Evolutionary conservation across 2,113 vertebrate genomes (phyloP), one percentile per base, ranked within the genome.

Genomic region (Corythoichthys haematopterus): DNA sequence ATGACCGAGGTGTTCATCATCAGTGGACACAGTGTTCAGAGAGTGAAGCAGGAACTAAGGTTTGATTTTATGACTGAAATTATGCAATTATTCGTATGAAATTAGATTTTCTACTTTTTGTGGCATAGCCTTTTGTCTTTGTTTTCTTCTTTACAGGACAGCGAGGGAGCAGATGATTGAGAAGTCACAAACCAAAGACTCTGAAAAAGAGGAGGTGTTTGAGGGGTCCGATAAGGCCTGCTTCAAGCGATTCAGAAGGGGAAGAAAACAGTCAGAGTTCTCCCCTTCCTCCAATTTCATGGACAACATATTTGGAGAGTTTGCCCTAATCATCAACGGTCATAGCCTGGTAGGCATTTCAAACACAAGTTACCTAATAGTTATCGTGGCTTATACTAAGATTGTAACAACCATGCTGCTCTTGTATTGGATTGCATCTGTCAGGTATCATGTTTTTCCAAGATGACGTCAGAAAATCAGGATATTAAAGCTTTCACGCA

Each of bases 11-110:
- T 98, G 73, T 97, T 98, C 12, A 78, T 95, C 47, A 91, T 98
- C 58, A 92, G 92, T 0, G 95, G 95, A 15, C 93, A 93, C 89
- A 98, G 95, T 0, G 96, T 97, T 28, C 92, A 96, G 80, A 94
- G 94, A 38, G 95, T 97, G 56, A 92, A 95, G 9, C 93, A 95
- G 74, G 94, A 97, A 66, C 93, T 98, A 77, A 94, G 95, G 96
- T 97, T 79, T 86, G 89, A 75, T 60, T n/a, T 14, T 28, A 72
- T 81, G 28, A 35, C 40, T 80, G 15, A 6, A 65, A 3, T 12
- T 12, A 13, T 48, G 47, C 12, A 48, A 2, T 63, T 61, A 1
- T 11, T 28, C 12, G 15, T 11, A 20, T 37, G 14, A 65, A 37
- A 15, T 36, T 48, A 13, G 20, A 15, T 48, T 48, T 9, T 35